Evolutionary conservation across 2,113 vertebrate genomes (phyloP).

Genomic region (Tautogolabrus adspersus): DNA sequence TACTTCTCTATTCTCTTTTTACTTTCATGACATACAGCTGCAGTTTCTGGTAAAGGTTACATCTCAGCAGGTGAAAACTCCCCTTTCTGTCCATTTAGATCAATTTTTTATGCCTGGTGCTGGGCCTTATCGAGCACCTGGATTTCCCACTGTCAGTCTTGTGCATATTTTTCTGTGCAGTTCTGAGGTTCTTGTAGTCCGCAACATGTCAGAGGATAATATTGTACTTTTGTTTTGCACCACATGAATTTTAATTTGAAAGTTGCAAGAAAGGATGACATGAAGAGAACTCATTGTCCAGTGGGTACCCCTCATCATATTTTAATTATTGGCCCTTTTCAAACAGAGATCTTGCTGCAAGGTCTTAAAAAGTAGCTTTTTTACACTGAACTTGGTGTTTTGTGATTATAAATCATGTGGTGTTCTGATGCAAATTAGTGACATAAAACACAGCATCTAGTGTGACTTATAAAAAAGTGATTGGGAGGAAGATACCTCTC

Average conservation of each 20-base stretch:
- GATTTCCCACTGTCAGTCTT: neutral
- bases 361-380: no score
- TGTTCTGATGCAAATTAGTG: no score
- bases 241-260: neutral
- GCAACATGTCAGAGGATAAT: neutral
- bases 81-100: conserved; percentile 1
- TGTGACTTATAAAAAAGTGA: no score
- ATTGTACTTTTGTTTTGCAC: neutral
- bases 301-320: neutral
- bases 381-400: no score
- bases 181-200: neutral
- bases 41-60: conserved; percentile 36
- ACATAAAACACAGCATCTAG: no score
- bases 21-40: conserved; percentile 34
- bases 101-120: conserved; percentile 5
- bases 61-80: conserved; percentile 46
- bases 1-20: conserved; percentile 28
- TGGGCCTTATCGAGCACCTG: neutral
- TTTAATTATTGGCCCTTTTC: no score
- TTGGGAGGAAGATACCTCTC: no score
- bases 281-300: neutral
- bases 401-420: no score
- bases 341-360: no score
- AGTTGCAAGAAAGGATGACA: neutral
- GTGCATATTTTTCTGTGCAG: no score